Base-by-base conservation (phyloP, 2,113 vertebrate species). In the Anser cygnoides region DNA sequence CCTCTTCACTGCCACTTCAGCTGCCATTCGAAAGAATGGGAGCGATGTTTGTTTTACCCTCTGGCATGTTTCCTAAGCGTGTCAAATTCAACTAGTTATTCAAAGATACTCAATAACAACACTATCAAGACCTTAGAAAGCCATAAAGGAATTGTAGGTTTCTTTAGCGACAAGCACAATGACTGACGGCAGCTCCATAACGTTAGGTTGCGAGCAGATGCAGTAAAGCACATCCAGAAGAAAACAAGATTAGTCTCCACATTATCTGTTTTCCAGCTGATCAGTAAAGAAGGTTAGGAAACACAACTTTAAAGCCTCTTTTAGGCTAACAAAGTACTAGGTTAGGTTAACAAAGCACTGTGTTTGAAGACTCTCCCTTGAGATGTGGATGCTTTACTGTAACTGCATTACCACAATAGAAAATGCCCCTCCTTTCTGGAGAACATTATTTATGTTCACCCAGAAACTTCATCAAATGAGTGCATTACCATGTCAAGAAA, bases 71-170 rank as follows among this genome's bases (percentile, higher is more conserved):
- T 84, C 84, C 54, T 43, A 81, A 80, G 10, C 33, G 21, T 80
- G 84, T 79, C 67, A 89, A 87, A 94, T 87, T 92, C 83, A 92
- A 75, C 79, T 62, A 76, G 74, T 71, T 81, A 87, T 67, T 90
- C 88, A 95, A 80, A 95, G 66, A 91, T 49, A 61, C 57, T 85
- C 37, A 81, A 31, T 74, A 72, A 72, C 59, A 91, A 63, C 63
- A 59, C 37, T 80, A 91, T 33, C 54, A 49, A 79, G 73, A 73
- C 54, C 84, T 70, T 18, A 90, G 29, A 88, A 89, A 92, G 28
- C 49, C 35, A 11, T 43, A 49, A 41, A 6, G 19, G 50, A 70
- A 65, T 39, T 70, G 37, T 13, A 35, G 49, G 35, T 87, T 93
- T 92, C 52, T 67, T 81, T 61, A 71, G 43, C 28, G 68, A 83